phyloP scores from a whole-genome alignment of 2,888 invertebrate genomes.

The Cyrtodaria siliqua region DNA sequence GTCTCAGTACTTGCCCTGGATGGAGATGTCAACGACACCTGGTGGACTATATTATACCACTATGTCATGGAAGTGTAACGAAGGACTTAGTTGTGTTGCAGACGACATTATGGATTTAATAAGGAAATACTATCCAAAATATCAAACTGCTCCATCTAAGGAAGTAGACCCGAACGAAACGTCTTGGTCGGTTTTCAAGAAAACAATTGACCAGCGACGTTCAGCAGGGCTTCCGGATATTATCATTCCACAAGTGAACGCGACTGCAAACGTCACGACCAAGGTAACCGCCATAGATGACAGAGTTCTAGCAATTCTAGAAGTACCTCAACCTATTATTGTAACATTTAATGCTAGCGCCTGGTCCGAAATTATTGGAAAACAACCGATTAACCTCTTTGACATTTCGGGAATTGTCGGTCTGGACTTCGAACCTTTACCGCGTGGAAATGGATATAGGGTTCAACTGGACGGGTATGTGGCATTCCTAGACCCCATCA shows the following conservation, averaged over 20 bases:
- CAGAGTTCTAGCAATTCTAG: constrained; percentile 39
- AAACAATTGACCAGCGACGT: constrained; percentile 61
- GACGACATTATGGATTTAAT: constrained; percentile 60
- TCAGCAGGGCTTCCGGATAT: constrained; percentile 56
- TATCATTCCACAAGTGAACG: constrained; percentile 59
- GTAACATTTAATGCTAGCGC: constrained; percentile 54
- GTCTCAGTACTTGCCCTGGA: constrained; percentile 69
- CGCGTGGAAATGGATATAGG: constrained; percentile 31
- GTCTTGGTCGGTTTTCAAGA: constrained; percentile 67
- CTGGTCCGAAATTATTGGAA: constrained; percentile 57
- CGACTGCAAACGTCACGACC: constrained; percentile 15
- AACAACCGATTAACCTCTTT: constrained; percentile 45
- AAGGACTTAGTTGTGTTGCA: constrained; percentile 56
- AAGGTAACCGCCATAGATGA: constrained; percentile 43
- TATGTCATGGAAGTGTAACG: constrained; percentile 60
- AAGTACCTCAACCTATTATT: constrained; percentile 8
- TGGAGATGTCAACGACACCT: constrained; percentile 60
- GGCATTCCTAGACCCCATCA: constrained; percentile 30
- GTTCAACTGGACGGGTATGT: constrained; percentile 44
- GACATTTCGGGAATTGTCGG: constrained; percentile 35
- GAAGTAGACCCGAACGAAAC: constrained; percentile 67
- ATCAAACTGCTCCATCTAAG: constrained; percentile 50
- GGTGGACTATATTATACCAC: constrained; percentile 62
- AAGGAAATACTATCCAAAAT: constrained; percentile 49
- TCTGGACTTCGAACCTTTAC: constrained; percentile 26